These are phyloP conservation scores for Elmis aenea DNA, from an alignment of 2,888 invertebrate genomes.

Conservation along the genomic window DNA sequence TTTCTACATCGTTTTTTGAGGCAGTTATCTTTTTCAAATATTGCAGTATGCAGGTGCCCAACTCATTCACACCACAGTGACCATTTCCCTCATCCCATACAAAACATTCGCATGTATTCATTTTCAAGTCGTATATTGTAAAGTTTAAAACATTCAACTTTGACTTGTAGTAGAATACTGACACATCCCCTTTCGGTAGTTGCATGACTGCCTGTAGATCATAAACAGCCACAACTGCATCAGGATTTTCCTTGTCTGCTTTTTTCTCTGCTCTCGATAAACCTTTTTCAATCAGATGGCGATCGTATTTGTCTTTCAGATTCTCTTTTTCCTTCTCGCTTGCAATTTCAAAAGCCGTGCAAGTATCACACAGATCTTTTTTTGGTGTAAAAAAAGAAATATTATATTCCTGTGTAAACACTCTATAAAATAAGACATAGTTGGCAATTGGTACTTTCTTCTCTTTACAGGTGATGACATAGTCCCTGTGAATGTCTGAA, in stretches of 20 bases:
- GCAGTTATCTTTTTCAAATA: conserved; percentile 29
- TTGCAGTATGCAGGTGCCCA: conserved; percentile 34
- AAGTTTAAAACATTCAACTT: conserved; percentile 33
- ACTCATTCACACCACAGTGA: conserved; percentile 34
- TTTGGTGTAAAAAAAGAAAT: too few species aligned
- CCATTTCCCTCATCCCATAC: conserved; percentile 37
- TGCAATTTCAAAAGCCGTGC: conserved; percentile 20
- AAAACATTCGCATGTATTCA: conserved; percentile 26
- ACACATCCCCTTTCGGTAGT: conserved; percentile 32
- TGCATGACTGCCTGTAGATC: conserved; percentile 27
- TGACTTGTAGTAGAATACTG: conserved; percentile 31
- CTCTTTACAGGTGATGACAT: conserved; percentile 15
- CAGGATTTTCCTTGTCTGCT: conserved; percentile 9
- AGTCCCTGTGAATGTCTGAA: conserved; percentile 25
- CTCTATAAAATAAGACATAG: conserved; percentile 3
- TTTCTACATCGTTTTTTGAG: conserved; percentile 8
- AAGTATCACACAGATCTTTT: conserved; percentile 24
- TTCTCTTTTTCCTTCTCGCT: too few species aligned
- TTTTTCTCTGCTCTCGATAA: conserved; percentile 9
- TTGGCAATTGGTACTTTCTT: conserved; percentile 8
- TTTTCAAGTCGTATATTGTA: conserved; percentile 30
- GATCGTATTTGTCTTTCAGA: conserved; percentile 7
- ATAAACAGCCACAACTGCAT: conserved; percentile 17
- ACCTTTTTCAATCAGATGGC: conserved; percentile 16
- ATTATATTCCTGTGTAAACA: conserved; percentile 9